These are phyloP conservation scores for Microcebus jonahi DNA, from an alignment of 2,113 vertebrate species.

Conservation along the genomic window DNA sequence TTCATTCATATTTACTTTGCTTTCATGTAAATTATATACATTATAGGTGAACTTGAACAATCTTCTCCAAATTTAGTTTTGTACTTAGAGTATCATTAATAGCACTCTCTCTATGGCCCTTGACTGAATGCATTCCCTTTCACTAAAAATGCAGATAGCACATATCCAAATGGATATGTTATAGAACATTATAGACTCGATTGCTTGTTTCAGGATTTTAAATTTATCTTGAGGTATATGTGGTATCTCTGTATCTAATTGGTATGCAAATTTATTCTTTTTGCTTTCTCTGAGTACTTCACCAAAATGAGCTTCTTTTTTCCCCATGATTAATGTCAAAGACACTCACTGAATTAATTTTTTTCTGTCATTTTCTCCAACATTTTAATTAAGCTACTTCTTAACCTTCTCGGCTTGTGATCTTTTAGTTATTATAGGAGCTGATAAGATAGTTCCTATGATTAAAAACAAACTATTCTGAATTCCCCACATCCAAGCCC, in stretches of 20 bases:
- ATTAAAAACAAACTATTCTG: constrained; percentile 1
- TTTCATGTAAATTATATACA: background rate
- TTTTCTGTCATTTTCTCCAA: constrained; percentile 24
- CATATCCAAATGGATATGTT: background rate
- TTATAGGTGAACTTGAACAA: background rate
- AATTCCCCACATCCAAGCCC: background rate
- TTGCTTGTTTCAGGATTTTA: constrained; percentile 42
- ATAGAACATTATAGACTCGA: background rate
- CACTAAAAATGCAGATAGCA: background rate
- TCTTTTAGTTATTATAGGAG: constrained; percentile 11
- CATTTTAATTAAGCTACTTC: constrained; percentile 46
- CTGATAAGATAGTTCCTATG: background rate
- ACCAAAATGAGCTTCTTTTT: constrained; percentile 48
- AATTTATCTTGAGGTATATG: constrained; percentile 33
- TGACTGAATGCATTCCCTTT: background rate
- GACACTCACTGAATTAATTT: constrained; percentile 61
- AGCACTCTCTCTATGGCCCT: background rate
- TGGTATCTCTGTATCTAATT: constrained; percentile 34
- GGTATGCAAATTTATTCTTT: constrained; percentile 65
- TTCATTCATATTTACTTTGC: background rate
- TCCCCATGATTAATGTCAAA: constrained; percentile 62
- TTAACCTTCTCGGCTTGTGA: background rate
- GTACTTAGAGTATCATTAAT: background rate
- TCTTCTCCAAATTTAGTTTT: constrained; percentile 5
- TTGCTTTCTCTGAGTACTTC: constrained; percentile 38